Base-by-base conservation (phyloP, 2,113 vertebrate genomes). In the Tetraodon nigroviridis region DNA sequence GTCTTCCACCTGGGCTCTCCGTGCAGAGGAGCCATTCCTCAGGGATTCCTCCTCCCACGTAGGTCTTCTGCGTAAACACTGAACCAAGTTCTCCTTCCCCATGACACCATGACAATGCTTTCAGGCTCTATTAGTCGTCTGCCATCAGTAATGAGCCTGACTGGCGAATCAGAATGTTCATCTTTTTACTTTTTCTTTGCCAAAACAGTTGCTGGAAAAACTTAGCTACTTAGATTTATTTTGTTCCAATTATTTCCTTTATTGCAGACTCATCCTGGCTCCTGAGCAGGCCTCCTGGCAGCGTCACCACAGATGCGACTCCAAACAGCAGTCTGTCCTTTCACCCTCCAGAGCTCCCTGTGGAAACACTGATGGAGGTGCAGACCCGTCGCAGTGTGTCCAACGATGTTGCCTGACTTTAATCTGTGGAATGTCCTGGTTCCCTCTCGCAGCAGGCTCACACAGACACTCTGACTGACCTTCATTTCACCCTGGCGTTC, bases 281-380 rank as follows among this genome's bases (percentile, higher is more conserved):
- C 0, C 87, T 89, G 58, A 91, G 84, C 0, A 82, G 90, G 57
- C 89, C 90, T 47, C 91, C 88, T 68, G 54, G 94, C 67, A 69
- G 87, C 0, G 94, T 96, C 56, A 72, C 88, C 0, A 79, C 91
- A 62, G 58, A 91, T 0, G 86, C 89, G 63, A 90, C 92, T 74
- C 84, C 92, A 71, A 90, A 91, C 61, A 87, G 89, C 14, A 84
- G 76, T 3, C 85, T 93, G 17, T 90, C 91, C 0, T 97, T 99
- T 22, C 92, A 95, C 67, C 93, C 93, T 59, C 96, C 95, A 0
- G 95, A 95, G 67, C 73, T 99, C 8, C 94, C 93, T 0, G 94
- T 94, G 65, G 96, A 99, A 65, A 98, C 95, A 0, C 90, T 99
- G 6, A 97, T 99, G 96, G 96, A 98, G 93, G 96, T 98, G 88